phyloP scores from a whole-genome alignment of 2,888 invertebrate species.

The Gastrophysa polygoni region DNA sequence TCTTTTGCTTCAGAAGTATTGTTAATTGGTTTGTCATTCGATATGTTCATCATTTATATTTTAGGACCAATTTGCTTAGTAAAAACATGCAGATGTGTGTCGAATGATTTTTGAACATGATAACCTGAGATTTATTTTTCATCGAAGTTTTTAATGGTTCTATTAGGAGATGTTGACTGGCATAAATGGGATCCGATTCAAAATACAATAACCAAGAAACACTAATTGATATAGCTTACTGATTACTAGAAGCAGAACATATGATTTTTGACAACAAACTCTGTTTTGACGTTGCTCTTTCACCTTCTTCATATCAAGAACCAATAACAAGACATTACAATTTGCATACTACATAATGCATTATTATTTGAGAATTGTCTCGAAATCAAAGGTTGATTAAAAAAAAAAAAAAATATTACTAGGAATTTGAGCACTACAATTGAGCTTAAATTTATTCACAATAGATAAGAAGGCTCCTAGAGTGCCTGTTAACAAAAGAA shows the following conservation, averaged over 20 bases:
- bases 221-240: too few species aligned
- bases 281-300: too few species aligned
- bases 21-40: conserved; percentile 13
- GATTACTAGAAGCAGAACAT: too few species aligned
- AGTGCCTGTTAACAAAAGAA: too few species aligned
- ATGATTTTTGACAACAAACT: too few species aligned
- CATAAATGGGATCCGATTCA: too few species aligned
- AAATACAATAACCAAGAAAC: too few species aligned
- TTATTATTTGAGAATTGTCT: background rate
- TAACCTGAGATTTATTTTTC: too few species aligned
- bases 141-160: too few species aligned
- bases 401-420: conserved; percentile 14
- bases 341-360: background rate
- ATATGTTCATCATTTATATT: conserved; percentile 2
- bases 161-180: too few species aligned
- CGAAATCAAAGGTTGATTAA: background rate
- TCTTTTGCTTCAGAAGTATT: conserved; percentile 7
- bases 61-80: background rate
- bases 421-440: conserved; percentile 23
- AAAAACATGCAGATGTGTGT: background rate
- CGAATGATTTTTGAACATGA: background rate
- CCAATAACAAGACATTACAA: too few species aligned
- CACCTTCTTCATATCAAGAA: too few species aligned
- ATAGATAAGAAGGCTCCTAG: background rate
- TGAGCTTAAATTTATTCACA: conserved; percentile 19